Base-by-base conservation (phyloP, 2,797 vertebrate genomes). In the Antrozous pallidus region DNA sequence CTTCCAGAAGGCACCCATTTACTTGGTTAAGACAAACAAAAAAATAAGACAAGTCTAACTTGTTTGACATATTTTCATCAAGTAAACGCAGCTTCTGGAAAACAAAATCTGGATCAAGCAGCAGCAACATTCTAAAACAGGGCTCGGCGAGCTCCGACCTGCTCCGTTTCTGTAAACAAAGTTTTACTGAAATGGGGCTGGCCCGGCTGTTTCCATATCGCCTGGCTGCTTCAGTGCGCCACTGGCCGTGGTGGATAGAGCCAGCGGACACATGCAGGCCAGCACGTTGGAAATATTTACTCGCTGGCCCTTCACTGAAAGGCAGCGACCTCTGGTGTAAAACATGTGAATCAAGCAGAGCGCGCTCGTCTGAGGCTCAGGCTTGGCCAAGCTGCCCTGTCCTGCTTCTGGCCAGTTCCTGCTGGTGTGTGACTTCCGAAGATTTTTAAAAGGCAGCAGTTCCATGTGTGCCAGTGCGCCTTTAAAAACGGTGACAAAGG, bases 211-310 rank as follows among this genome's bases (percentile, higher is more conserved):
- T 45, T n/a, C 4, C 2, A 0, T 5, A 11, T 10, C 0, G 10
- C 38, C 75, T 36, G 47, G n/a, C 38, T 56, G 36, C 75, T 17
- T 47, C 56, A 3, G 67, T 3, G 0, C 1, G 18, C 5, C 12
- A 26, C 8, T 1, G 1, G 24, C 31, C 2, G 11, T 0, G 6
- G 2, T 3, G 17, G 17, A 24, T 4, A 12, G n/a, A 14, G 3
- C 24, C 5, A 28, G 17, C 6, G 63, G 33, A 81, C 28, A 51
- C 26, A 7, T 2, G 1, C 0, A 7, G 16, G 45, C 63, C 65
- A 6, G 6, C 8, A 17, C 3, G 47, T 5, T 0, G n/a, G 18
- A 36, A 51, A 26, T 6, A 51, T 10, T 22, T 8, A 58, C 22
- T 16, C 13, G 13, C 12, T 4, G 70, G 42, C n/a, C 8, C 31